phyloP scores from a whole-genome alignment of 2,888 invertebrate species.

The Caenorhabditis sp. region DNA sequence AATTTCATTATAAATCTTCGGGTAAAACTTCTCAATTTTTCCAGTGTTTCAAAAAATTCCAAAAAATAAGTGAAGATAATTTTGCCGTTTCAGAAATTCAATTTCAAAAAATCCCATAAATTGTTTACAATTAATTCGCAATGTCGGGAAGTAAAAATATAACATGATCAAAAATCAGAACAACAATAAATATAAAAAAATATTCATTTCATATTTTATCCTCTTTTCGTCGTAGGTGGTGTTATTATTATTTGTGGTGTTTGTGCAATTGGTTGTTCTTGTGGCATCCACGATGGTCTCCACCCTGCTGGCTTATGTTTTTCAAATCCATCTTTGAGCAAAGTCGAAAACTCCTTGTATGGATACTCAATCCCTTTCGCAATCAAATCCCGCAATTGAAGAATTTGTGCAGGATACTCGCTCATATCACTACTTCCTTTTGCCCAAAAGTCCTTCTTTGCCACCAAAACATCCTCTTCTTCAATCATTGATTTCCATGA shows the following conservation, averaged over 20 bases:
- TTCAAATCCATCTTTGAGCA: background rate
- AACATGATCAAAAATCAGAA: too few species aligned
- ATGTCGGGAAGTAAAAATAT: too few species aligned
- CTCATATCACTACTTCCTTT: background rate
- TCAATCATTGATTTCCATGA: slow-evolving; percentile 3
- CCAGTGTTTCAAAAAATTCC: too few species aligned
- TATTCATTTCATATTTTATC: too few species aligned
- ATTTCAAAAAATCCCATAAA: too few species aligned
- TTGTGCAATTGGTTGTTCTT: background rate
- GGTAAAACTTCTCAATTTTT: too few species aligned
- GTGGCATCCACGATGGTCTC: background rate
- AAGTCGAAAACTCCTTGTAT: background rate
- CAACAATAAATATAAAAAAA: too few species aligned
- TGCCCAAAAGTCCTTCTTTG: slow-evolving; percentile 9
- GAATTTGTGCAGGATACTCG: slow-evolving; percentile 14
- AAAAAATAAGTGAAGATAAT: too few species aligned
- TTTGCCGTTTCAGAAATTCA: too few species aligned
- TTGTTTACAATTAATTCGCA: too few species aligned
- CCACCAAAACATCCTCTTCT: background rate
- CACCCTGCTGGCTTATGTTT: background rate
- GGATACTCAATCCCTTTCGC: background rate
- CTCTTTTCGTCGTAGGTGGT: background rate
- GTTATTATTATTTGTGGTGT: background rate
- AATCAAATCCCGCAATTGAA: slow-evolving; percentile 8
- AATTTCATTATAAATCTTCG: too few species aligned